phyloP scores from a whole-genome alignment of 2,113 vertebrate genomes.

The Atractosteus spatula region DNA sequence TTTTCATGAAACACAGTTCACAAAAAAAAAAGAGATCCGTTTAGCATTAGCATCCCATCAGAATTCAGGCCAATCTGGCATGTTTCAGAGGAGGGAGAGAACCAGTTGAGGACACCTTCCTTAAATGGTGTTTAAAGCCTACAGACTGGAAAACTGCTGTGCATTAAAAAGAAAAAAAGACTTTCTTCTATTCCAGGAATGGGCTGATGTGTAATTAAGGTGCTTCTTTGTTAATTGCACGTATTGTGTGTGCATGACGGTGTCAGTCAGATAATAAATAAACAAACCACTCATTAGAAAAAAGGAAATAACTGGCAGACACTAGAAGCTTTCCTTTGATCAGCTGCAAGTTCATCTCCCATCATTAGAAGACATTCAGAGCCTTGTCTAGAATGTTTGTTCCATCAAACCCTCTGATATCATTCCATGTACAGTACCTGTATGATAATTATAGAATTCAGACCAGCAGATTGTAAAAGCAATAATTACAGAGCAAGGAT shows the following conservation, averaged over 20 bases:
- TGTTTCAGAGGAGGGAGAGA: too few species aligned
- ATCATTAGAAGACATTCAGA: neutral
- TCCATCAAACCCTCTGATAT: too few species aligned
- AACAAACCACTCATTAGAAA: neutral
- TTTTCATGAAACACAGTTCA: too few species aligned
- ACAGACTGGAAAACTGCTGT: neutral
- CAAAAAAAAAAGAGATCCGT: too few species aligned
- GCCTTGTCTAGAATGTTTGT: neutral
- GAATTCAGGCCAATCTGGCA: too few species aligned
- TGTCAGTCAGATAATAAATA: slow-evolving; percentile 12
- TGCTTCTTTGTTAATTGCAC: slow-evolving; percentile 12
- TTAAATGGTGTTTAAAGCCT: neutral
- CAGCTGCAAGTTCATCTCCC: neutral
- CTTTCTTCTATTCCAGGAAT: neutral
- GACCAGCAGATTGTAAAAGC: neutral
- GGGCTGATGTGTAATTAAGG: slow-evolving; percentile 2
- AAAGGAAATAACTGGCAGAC: neutral
- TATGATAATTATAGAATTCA: neutral
- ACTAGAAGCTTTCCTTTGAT: too few species aligned
- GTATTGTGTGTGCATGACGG: neutral
- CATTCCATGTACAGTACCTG: too few species aligned
- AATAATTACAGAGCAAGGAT: too few species aligned
- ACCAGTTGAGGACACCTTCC: too few species aligned
- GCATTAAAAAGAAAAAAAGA: neutral
- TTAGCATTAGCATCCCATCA: too few species aligned